Percentiles rank a stretch among this genome's conserved stretches.
These are phyloP conservation scores for Rhogogaster chlorosoma DNA, from an alignment of 2,888 invertebrate species.

Conservation along the genomic window DNA sequence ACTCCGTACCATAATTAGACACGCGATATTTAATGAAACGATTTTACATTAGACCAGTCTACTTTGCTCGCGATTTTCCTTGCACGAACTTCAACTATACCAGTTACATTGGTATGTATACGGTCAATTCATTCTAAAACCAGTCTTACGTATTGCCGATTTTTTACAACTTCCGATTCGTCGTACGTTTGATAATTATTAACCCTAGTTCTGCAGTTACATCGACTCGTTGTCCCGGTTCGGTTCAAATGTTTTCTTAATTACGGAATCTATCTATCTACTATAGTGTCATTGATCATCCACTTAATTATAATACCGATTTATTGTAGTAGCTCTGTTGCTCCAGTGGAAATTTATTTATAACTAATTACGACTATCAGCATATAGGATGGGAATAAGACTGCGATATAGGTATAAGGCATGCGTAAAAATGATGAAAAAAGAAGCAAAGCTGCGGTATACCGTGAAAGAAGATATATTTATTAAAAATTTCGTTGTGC, in stretches of 20 bases:
- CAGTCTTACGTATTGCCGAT: background rate
- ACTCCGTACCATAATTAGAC: no score
- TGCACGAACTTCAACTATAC: background rate
- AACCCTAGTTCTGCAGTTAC: no score
- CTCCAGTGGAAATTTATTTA: background rate
- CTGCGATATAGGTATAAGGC: background rate
- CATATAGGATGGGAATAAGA: background rate
- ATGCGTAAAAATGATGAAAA: background rate
- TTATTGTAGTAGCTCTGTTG: background rate
- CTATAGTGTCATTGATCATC: background rate
- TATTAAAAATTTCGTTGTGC: conserved; percentile 42
- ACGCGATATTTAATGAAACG: conserved; percentile 11
- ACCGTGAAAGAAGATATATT: conserved; percentile 24
- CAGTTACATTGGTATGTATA: background rate
- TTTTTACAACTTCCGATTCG: no score
- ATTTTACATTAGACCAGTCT: background rate
- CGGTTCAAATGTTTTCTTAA: background rate
- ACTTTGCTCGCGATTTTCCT: background rate
- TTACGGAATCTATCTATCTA: background rate
- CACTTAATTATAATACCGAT: background rate
- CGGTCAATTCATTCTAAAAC: background rate
- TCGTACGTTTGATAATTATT: no score
- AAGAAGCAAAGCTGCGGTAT: background rate
- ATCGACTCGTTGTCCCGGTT: background rate
- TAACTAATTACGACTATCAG: background rate